A percentile compares a stretch with the other conserved stretches of the same genome.
phyloP scores from a whole-genome alignment of 1,140 invertebrate species.

The Calliphora vicina region DNA sequence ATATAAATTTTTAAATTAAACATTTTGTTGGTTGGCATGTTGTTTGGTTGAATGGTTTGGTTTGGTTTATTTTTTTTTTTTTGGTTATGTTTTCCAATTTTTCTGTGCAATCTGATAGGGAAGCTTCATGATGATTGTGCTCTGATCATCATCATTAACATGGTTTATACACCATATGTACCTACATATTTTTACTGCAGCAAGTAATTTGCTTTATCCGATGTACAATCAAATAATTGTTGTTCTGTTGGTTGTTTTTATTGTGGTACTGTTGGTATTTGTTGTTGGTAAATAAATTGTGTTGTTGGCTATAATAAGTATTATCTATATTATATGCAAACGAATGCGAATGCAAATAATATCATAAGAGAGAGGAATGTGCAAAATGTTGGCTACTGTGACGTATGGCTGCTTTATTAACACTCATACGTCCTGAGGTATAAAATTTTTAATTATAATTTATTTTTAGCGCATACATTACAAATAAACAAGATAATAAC shows the following conservation, averaged over 20 bases:
- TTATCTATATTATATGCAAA: no score
- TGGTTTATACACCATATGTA: no score
- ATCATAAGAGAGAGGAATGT: no score
- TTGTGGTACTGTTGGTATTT: neutral
- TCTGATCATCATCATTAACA: no score
- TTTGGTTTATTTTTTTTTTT: neutral
- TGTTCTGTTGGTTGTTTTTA: neutral
- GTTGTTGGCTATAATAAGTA: no score
- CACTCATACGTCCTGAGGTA: neutral
- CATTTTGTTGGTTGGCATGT: neutral
- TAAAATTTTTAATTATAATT: neutral
- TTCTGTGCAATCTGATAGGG: no score
- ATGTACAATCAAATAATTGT: neutral
- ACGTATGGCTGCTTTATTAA: neutral
- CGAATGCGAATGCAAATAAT: no score
- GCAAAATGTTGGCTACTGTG: no score
- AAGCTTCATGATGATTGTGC: neutral
- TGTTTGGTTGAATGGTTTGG: neutral
- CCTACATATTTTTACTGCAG: neutral
- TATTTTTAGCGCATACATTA: neutral
- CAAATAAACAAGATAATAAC: no score
- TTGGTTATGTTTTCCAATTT: no score
- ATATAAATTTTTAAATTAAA: neutral
- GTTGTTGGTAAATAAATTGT: neutral
- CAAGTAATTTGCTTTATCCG: conserved; percentile 16